Conservation (phyloP, 2,797 vertebrate genomes). For the Heliangelus exortis region DNA sequence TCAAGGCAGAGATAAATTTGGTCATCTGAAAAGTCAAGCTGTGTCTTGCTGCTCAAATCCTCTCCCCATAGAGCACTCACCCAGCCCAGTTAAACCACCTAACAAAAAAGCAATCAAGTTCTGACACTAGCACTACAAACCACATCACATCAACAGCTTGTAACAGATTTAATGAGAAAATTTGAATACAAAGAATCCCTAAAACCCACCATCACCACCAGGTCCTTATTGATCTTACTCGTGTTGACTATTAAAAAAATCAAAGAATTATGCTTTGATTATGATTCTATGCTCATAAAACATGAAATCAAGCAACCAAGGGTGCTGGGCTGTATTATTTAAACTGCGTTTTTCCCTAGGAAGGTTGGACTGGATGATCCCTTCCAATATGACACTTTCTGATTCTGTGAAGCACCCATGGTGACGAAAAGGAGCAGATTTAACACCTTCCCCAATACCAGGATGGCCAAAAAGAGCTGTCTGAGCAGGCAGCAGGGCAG, state of each 20-base stretch:
- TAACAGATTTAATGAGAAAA: not conserved
- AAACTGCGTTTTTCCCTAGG: too few species aligned
- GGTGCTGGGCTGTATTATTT: too few species aligned
- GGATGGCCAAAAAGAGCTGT: not conserved
- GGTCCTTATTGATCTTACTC: not conserved
- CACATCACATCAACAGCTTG: not conserved
- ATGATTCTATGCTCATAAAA: not conserved
- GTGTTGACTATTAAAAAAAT: not conserved
- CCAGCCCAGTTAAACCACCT: not conserved
- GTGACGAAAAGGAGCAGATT: not conserved
- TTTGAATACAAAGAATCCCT: not conserved
- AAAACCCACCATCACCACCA: not conserved
- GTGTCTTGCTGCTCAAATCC: not conserved
- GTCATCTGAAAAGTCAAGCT: not conserved
- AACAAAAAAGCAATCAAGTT: not conserved
- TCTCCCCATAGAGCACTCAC: not conserved
- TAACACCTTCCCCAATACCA: not conserved
- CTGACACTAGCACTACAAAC: not conserved
- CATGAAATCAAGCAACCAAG: not conserved
- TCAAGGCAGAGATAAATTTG: not conserved
- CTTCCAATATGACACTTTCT: too few species aligned
- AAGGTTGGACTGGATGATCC: too few species aligned
- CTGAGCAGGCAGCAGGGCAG: not conserved
- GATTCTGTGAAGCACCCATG: not conserved
- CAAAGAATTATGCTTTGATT: not conserved